Evolutionary conservation across 2,797 vertebrate species (phyloP).

Genomic region (Linurgus olivaceus): DNA sequence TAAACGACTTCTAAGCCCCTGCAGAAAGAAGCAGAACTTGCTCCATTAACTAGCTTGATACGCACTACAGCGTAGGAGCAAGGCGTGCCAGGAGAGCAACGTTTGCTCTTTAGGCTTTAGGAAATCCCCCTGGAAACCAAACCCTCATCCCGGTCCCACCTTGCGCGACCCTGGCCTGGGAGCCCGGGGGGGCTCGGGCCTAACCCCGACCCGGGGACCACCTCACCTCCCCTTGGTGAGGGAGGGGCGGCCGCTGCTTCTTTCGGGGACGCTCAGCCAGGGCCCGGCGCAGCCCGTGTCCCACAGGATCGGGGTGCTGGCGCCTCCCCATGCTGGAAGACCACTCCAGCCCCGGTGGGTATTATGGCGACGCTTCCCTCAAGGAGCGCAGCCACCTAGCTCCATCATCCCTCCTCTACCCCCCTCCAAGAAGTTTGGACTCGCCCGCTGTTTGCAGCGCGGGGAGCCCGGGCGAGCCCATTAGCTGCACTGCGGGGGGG

Average conservation of each 20-base stretch:
- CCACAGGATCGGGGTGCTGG: not conserved
- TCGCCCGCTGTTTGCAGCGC: accelerated
- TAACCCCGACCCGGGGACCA: not conserved
- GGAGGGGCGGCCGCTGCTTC: not conserved
- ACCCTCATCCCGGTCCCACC: not conserved
- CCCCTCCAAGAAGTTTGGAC: not conserved
- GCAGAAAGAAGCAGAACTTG: not conserved
- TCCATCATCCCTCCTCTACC: not conserved
- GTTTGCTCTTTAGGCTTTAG: accelerated
- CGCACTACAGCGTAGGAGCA: accelerated
- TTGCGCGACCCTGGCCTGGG: not conserved
- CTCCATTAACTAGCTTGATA: accelerated
- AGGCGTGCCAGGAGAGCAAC: not conserved
- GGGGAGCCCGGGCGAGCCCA: not conserved
- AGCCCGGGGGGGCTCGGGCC: not conserved
- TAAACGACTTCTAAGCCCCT: not conserved
- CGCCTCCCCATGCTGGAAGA: not conserved
- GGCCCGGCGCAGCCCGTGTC: not conserved
- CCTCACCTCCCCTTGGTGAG: not conserved
- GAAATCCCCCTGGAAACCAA: accelerated
- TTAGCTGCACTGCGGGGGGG: accelerated
- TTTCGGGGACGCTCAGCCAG: not conserved
- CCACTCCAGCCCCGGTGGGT: not conserved
- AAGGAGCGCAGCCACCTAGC: accelerated
- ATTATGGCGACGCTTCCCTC: not conserved